Evolutionary conservation across 2,113 vertebrate genomes (phyloP).

Genomic region (Oriolus oriolus): DNA sequence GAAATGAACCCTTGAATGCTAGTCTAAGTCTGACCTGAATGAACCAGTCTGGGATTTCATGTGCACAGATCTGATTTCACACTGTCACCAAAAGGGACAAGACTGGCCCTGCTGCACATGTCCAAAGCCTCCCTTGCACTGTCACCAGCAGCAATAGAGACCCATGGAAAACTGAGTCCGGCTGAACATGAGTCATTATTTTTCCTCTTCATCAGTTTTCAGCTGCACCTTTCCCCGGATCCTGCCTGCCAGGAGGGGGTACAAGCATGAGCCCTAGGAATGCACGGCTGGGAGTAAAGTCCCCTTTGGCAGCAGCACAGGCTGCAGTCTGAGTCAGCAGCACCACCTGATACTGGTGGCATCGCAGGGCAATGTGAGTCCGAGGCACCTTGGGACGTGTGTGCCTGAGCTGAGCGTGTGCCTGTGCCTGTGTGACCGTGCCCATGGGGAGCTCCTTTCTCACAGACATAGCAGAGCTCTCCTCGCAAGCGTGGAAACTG

Average conservation of each 20-base stretch:
- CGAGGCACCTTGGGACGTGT: rapidly evolving
- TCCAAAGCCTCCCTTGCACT: not conserved
- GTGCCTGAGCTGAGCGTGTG: not conserved
- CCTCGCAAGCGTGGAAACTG: not conserved
- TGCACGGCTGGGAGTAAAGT: not conserved
- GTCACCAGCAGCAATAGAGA: not conserved
- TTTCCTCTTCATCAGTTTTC: not conserved
- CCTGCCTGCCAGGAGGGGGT: not conserved
- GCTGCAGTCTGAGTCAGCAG: not conserved
- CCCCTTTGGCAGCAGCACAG: not conserved
- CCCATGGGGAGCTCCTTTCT: not conserved
- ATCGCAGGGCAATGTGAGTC: rapidly evolving
- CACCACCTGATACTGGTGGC: not conserved
- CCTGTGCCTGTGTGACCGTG: not conserved
- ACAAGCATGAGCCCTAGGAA: not conserved
- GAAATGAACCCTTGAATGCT: not conserved
- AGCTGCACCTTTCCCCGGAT: not conserved
- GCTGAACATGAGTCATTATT: not conserved
- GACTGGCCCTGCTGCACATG: not conserved
- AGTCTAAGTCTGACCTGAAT: not conserved
- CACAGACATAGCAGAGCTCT: not conserved
- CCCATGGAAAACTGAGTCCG: not conserved
- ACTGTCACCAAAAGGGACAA: not conserved
- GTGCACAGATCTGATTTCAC: constrained; percentile 8
- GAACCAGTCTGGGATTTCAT: not conserved